Base-by-base conservation (phyloP, 2,888 invertebrate species). In the Abrostola tripartita region DNA sequence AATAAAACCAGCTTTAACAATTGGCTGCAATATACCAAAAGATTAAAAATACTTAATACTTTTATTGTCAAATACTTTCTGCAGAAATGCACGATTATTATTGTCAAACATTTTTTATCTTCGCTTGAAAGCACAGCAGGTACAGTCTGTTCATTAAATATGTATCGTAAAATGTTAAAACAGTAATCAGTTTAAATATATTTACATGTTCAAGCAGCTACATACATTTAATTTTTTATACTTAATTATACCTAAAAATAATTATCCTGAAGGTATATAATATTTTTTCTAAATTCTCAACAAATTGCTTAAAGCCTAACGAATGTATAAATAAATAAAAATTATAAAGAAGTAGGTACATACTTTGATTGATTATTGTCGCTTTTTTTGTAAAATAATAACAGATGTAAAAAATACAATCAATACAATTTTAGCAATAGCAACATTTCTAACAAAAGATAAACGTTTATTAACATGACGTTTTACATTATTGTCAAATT, bases 361-460 rank as follows among this genome's bases (percentile, higher is more conserved):
- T n/a, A n/a, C n/a, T n/a, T n/a, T n/a, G n/a, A n/a, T 24, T n/a
- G 24, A 60, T 67, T 65, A 72, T 64, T 66, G 65, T 78, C 60
- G 8, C 54, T 49, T 52, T 14, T 36, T 40, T 61, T 5, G 40
- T 59, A 14, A 50, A 68, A 53, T 40, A 62, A 56, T 55, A 58
- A 42, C 60, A 24, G 7, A 56, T 66, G 56, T 65, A 76, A 79
- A 71, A 66, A 70, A 59, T 67, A 78, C 52, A 79, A 65, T 73
- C 69, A 61, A 52, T 68, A 62, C 64, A 56, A 71, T 60, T 72
- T 51, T 57, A 72, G 58, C 56, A 68, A 67, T 68, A 68, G 56
- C 69, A 77, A 72, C 57, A 64, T 5, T 65, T 63, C 57, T 50
- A 44, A 50, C 41, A 54, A 61, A 52, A 63, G 41, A 42, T 50